Conservation (phyloP, 2,797 vertebrate species). For the Sebastiscus tertius region DNA sequence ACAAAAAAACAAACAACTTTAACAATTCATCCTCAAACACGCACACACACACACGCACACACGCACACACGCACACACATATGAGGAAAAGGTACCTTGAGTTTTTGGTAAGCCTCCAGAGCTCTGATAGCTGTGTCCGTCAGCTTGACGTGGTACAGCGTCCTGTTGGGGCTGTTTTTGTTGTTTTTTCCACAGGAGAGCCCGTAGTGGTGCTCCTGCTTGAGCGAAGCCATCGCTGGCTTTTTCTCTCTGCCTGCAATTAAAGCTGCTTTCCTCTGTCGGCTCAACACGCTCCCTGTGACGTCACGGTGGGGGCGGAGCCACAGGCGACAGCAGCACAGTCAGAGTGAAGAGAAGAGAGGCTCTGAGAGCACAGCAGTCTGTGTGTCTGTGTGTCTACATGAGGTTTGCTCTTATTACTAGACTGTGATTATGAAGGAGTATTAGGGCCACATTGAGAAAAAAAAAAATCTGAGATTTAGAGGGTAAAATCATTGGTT, state of each 20-base stretch:
- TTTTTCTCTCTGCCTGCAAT: slow-evolving; percentile 56
- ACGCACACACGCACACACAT: background rate
- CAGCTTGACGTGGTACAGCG: slow-evolving; percentile 86
- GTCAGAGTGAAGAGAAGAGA: background rate
- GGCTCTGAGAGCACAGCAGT: background rate
- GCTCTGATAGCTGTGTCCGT: slow-evolving; percentile 86
- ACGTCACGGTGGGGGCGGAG: slow-evolving; percentile 78
- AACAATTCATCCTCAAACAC: background rate
- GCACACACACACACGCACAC: background rate
- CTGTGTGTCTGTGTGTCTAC: background rate
- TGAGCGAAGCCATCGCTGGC: slow-evolving; percentile 83
- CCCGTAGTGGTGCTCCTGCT: slow-evolving; percentile 81
- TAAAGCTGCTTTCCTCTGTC: slow-evolving; percentile 74
- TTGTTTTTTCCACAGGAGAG: slow-evolving; percentile 80
- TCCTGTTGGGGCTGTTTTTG: slow-evolving; percentile 71
- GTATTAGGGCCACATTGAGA: too few species aligned
- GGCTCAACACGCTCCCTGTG: slow-evolving; percentile 54
- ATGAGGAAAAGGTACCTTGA: slow-evolving; percentile 76
- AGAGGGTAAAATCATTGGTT: too few species aligned
- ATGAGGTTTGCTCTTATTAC: background rate
- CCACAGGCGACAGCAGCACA: slow-evolving; percentile 9
- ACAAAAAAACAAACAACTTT: slow-evolving; percentile 46
- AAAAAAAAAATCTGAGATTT: too few species aligned
- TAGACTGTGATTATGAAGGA: too few species aligned
- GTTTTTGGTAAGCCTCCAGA: slow-evolving; percentile 84